Evolutionary conservation across 2,113 vertebrate genomes (phyloP).

Genomic region (Ondatra zibethicus): DNA sequence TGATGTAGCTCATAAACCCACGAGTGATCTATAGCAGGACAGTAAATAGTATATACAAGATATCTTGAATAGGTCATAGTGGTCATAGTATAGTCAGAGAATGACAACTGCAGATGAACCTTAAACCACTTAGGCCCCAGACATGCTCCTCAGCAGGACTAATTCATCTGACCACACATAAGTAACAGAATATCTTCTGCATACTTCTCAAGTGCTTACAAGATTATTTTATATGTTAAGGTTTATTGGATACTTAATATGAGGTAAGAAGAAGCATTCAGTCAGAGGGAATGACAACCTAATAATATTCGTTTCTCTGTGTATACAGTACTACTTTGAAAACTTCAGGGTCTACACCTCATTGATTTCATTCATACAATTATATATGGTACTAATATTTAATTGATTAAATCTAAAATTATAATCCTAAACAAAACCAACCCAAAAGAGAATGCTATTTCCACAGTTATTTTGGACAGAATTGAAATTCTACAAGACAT

Average conservation of each 20-base stretch:
- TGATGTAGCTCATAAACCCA: background rate
- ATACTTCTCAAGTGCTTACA: constrained; percentile 51
- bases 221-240: constrained; percentile 62
- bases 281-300: constrained; percentile 25
- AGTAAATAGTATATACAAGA: constrained; percentile 60
- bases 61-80: constrained; percentile 62
- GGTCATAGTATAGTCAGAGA: constrained; percentile 64
- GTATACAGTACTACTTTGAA: background rate
- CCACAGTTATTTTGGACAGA: background rate
- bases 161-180: constrained; percentile 37
- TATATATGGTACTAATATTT: constrained; percentile 17
- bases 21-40: constrained; percentile 59
- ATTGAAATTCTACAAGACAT: constrained; percentile 1
- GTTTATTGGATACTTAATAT: constrained; percentile 31
- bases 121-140: constrained; percentile 48
- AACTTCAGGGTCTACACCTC: constrained; percentile 5
- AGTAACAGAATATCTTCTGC: constrained; percentile 18
- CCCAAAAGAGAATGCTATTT: background rate
- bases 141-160: constrained; percentile 34
- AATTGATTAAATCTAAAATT: constrained; percentile 47
- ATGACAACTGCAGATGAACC: constrained; percentile 67
- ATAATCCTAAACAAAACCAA: constrained; percentile 1
- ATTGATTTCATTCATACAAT: constrained; percentile 32
- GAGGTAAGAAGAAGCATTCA: constrained; percentile 40
- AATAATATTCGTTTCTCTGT: background rate